phyloP scores from a whole-genome alignment of 2,888 invertebrate genomes.

The Hydraecia micacea region DNA sequence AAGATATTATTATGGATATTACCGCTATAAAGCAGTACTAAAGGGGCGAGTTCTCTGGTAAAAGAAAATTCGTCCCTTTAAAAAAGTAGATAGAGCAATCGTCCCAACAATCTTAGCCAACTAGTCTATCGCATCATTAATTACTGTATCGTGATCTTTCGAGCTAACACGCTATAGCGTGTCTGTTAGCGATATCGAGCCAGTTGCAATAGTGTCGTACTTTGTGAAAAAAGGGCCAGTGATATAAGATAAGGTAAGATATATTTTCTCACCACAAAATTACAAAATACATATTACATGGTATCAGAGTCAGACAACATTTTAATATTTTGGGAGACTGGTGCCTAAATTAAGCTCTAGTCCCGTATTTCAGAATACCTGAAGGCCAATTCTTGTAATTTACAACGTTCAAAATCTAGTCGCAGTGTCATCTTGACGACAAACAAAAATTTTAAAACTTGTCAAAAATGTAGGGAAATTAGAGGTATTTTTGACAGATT shows the following conservation, averaged over 20 bases:
- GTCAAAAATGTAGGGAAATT: too few relatives aligned
- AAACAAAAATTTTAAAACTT: too few relatives aligned
- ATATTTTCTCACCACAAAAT: too few relatives aligned
- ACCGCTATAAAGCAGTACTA: not conserved
- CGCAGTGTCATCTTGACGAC: too few relatives aligned
- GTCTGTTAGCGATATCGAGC: slow-evolving; percentile 28
- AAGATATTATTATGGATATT: not conserved
- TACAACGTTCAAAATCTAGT: too few relatives aligned
- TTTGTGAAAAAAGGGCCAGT: slow-evolving; percentile 28
- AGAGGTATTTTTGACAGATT: too few relatives aligned
- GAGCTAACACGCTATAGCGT: slow-evolving; percentile 52
- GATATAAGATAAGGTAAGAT: not conserved
- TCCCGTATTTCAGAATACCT: too few relatives aligned
- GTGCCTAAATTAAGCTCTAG: too few relatives aligned
- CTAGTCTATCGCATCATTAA: slow-evolving; percentile 27
- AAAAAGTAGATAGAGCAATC: slow-evolving; percentile 9
- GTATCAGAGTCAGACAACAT: too few relatives aligned
- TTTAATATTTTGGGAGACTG: too few relatives aligned
- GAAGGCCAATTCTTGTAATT: too few relatives aligned
- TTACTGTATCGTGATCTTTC: slow-evolving; percentile 43
- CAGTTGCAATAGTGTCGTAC: slow-evolving; percentile 29
- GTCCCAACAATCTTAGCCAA: slow-evolving; percentile 10
- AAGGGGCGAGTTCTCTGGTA: not conserved
- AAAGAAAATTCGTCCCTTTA: not conserved
- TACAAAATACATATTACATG: too few relatives aligned